Conservation (phyloP, 2,113 vertebrate genomes). For the Oncorhynchus tshawytscha region DNA sequence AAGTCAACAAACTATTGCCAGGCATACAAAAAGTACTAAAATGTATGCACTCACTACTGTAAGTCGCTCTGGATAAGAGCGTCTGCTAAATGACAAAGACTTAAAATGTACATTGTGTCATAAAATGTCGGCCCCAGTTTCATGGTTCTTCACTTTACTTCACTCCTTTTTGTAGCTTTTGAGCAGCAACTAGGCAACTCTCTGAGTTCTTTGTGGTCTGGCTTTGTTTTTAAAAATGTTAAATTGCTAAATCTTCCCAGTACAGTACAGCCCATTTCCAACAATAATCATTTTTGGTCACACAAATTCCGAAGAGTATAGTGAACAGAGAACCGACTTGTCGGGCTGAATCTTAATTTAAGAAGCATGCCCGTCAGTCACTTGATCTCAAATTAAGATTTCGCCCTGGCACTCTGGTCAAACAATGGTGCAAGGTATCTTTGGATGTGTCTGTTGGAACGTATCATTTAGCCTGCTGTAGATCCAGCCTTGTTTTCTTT, state of each 20-base stretch:
- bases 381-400: not conserved
- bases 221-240: not conserved
- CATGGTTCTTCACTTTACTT: not conserved
- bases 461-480: too few relatives aligned
- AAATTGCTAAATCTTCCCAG: not conserved
- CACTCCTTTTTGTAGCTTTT: not conserved
- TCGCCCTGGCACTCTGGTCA: not conserved
- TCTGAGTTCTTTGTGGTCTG: not conserved
- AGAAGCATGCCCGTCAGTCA: not conserved
- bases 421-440: not conserved
- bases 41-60: too few relatives aligned
- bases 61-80: too few relatives aligned
- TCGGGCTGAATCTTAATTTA: not conserved
- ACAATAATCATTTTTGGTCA: not conserved
- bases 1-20: too few relatives aligned
- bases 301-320: not conserved
- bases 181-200: not conserved
- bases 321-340: not conserved
- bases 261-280: not conserved
- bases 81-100: not conserved
- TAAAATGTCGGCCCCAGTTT: not conserved
- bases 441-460: not conserved
- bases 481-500: not conserved
- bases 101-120: not conserved
- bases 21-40: too few relatives aligned